A percentile compares a stretch with the other conserved stretches of the same genome.
phyloP scores from a whole-genome alignment of 2,888 invertebrate genomes.

The Ashinkailepas kermadecensis region DNA sequence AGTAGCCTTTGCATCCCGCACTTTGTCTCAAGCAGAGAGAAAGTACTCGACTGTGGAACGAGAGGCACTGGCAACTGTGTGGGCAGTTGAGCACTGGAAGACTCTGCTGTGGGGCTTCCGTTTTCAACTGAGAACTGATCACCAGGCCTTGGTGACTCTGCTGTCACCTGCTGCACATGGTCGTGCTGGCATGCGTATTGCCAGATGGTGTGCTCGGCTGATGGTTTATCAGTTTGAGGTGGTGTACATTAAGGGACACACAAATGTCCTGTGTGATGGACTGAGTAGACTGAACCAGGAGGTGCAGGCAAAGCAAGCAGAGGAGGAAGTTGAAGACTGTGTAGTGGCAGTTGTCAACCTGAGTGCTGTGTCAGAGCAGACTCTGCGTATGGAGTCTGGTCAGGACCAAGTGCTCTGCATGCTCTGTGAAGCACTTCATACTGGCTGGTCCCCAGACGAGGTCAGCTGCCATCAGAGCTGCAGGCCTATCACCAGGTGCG shows the following conservation, averaged over 20 bases:
- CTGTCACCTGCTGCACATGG: not conserved
- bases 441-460: not conserved
- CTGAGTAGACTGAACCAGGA: no score
- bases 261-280: no score
- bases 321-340: no score
- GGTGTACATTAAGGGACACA: not conserved
- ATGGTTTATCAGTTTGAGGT: not conserved
- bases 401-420: not conserved
- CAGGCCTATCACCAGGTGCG: not conserved
- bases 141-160: not conserved
- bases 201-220: not conserved
- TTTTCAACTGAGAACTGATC: not conserved
- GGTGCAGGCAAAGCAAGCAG: no score
- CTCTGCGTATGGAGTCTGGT: not conserved
- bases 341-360: no score
- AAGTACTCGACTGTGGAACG: no score
- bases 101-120: no score
- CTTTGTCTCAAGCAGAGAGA: no score
- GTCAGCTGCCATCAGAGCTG: not conserved
- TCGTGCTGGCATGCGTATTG: not conserved
- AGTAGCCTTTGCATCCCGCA: no score
- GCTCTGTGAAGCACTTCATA: not conserved
- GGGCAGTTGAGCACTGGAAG: no score
- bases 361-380: no score
- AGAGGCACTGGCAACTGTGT: no score